phyloP scores from a whole-genome alignment of 2,888 invertebrate genomes.

The Lobophora halterata region DNA sequence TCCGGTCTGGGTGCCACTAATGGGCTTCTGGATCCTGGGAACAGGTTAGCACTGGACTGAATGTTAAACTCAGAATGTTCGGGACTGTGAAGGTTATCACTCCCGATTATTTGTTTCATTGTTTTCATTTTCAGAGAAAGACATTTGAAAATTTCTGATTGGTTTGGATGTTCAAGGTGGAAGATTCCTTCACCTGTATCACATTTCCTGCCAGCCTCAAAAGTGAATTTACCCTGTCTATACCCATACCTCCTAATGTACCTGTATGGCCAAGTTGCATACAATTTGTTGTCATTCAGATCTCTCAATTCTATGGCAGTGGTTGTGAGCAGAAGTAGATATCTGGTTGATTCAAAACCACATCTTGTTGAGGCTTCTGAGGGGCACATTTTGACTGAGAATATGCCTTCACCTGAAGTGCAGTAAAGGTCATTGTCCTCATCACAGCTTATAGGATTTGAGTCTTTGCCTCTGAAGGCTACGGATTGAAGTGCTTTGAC shows the following conservation, averaged over 20 bases:
- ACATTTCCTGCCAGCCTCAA: constrained; percentile 93
- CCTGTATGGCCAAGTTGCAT: constrained; percentile 91
- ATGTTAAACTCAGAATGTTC: constrained; percentile 88
- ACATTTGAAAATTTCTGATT: constrained; percentile 91
- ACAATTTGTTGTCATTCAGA: constrained; percentile 82
- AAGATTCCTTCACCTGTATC: constrained; percentile 92
- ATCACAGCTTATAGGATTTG: constrained; percentile 83
- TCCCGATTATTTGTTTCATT: constrained; percentile 91
- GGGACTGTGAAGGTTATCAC: constrained; percentile 82
- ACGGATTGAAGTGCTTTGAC: constrained; percentile 89
- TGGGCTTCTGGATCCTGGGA: constrained; percentile 90
- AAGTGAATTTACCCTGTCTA: constrained; percentile 91
- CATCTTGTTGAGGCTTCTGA: constrained; percentile 90
- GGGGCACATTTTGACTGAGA: constrained; percentile 87
- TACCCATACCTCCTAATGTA: constrained; percentile 93
- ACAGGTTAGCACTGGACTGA: constrained; percentile 87
- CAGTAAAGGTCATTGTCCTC: constrained; percentile 95
- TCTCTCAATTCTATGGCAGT: constrained; percentile 88
- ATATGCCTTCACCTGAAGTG: constrained; percentile 90
- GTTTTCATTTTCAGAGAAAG: constrained; percentile 91
- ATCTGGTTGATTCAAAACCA: constrained; percentile 85
- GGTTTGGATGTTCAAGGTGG: constrained; percentile 89
- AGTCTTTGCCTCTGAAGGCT: constrained; percentile 86
- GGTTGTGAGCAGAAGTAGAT: constrained; percentile 87
- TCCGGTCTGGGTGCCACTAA: constrained; percentile 83